phyloP scores from a whole-genome alignment of 2,888 invertebrate species.

The Euphydryas editha region DNA sequence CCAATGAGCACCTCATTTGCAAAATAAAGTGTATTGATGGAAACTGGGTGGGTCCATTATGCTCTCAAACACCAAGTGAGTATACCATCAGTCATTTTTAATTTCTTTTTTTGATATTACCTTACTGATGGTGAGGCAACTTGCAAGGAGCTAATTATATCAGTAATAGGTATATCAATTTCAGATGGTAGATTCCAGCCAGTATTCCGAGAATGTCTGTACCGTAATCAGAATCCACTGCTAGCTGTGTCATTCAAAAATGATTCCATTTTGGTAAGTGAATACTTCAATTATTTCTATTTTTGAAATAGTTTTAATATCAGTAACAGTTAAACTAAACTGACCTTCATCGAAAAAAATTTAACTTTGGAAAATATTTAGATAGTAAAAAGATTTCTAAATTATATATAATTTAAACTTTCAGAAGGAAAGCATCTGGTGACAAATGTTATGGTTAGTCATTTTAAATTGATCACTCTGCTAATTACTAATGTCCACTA shows the following conservation, averaged over 20 bases:
- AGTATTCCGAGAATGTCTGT: slow-evolving; percentile 88
- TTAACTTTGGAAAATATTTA: no score
- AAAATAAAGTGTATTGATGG: slow-evolving; percentile 94
- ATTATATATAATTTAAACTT: background rate
- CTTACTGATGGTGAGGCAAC: no score
- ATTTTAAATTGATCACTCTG: background rate
- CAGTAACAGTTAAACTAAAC: no score
- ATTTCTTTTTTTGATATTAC: background rate
- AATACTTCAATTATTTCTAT: background rate
- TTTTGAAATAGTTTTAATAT: no score
- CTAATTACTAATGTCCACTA: background rate
- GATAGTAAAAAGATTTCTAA: background rate
- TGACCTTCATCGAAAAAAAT: no score
- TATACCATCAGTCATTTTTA: background rate
- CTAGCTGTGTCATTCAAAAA: slow-evolving; percentile 89
- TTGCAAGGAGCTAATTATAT: background rate
- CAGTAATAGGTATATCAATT: slow-evolving; percentile 41
- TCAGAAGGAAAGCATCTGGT: slow-evolving; percentile 8
- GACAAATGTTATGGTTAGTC: background rate
- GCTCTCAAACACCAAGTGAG: slow-evolving; percentile 89
- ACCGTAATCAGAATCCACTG: slow-evolving; percentile 87
- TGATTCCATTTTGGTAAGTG: slow-evolving; percentile 87
- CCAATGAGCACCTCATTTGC: slow-evolving; percentile 89
- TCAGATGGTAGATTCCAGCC: slow-evolving; percentile 91
- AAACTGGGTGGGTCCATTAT: slow-evolving; percentile 93